phyloP scores from a whole-genome alignment of 2,888 invertebrate genomes.

The Volucella inflata region DNA sequence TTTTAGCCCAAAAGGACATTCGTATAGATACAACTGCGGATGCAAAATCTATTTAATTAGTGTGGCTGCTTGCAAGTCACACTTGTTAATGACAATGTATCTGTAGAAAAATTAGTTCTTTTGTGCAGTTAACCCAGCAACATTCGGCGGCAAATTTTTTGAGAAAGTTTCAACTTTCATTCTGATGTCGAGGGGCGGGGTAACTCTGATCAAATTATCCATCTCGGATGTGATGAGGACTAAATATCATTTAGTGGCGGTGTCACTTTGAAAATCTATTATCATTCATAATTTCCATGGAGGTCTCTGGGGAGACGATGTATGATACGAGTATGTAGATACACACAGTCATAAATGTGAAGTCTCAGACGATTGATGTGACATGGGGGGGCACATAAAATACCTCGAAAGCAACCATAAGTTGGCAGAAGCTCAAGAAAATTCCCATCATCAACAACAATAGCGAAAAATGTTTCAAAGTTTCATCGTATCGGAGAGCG shows the following conservation, averaged over 20 bases:
- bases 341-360: too few species aligned
- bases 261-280: slow-evolving; percentile 53
- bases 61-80: too few species aligned
- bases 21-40: too few species aligned
- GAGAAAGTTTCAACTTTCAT: slow-evolving; percentile 22
- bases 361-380: too few species aligned
- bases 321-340: not conserved
- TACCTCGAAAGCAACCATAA: slow-evolving; percentile 21
- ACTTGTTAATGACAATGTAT: too few species aligned
- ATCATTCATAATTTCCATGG: slow-evolving; percentile 49
- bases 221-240: not conserved
- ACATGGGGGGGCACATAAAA: not conserved
- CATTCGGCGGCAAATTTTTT: not conserved
- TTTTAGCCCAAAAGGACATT: too few species aligned
- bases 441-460: slow-evolving; percentile 5
- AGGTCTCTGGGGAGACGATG: not conserved
- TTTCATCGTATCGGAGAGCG: not conserved
- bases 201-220: slow-evolving; percentile 35
- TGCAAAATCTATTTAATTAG: too few species aligned
- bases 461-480: not conserved
- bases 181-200: not conserved
- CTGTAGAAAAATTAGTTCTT: too few species aligned
- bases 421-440: slow-evolving; percentile 32
- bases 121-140: too few species aligned
- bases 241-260: slow-evolving; percentile 27